Base-by-base conservation (phyloP, 2,797 vertebrate genomes). In the Erpetoichthys calabaricus region DNA sequence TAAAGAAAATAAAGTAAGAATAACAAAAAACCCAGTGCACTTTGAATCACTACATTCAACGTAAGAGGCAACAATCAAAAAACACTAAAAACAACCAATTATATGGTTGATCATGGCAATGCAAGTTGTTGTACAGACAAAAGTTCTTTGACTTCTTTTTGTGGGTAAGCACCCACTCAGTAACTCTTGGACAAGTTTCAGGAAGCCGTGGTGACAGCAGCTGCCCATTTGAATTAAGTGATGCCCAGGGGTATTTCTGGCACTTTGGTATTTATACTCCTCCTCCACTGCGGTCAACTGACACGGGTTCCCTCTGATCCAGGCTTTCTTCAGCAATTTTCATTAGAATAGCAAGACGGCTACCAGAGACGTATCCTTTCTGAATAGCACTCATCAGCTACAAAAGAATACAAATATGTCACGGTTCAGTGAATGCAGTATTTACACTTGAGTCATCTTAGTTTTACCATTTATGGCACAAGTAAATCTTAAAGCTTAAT, bases 371-470 rank as follows among this genome's bases (percentile, higher is more conserved):
- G 0, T 86, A 86, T 7, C 96, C 96, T 76, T 94, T 94, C 74
- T 94, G 91, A 67, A 99, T 83, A 1, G 95, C 96, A 3, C 88
- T 97, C 96, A 99, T 99, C 61, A 99, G 89, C 96, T 99, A 64
- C n/a, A 61, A 65, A 52, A 65, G 54, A 51, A 5, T 47, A 61
- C 51, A 64, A 45, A 25, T 25, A 25, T 25, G 25, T 25, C 25
- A 25, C 25, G 25, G 25, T 25, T 25, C 25, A 25, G 25, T 25
- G 25, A 25, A 25, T 25, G 25, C 25, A 25, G 25, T 25, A 25
- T 25, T 25, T 25, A 25, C 25, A 25, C 25, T 25, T 25, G 25
- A 25, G 25, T 25, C 25, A 25, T 25, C 25, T 25, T 25, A 25
- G 25, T 25, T 25, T 25, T 25, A 25, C 25, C 25, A 25, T 25